Evolutionary conservation across 1,140 invertebrate species (phyloP).

Genomic region (Euwallacea fornicatus): DNA sequence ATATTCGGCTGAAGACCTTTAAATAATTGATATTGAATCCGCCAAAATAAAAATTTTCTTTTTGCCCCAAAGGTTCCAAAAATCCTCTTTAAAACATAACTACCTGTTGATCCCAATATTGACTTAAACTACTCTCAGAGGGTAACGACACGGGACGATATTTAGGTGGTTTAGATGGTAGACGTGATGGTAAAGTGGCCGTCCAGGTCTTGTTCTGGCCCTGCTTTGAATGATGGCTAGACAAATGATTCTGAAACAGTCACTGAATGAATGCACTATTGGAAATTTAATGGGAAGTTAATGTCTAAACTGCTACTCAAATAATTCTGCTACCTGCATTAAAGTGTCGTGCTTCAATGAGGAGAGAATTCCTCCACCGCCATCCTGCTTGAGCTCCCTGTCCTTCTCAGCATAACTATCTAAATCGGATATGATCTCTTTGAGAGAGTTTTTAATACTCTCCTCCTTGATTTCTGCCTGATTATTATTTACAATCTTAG

Average conservation of each 20-base stretch:
- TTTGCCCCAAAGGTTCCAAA: background rate
- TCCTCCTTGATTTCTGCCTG: conserved; percentile 57
- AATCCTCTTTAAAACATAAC: too few species aligned
- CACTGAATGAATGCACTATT: background rate
- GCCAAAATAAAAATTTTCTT: too few species aligned
- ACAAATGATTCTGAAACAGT: conserved; percentile 2
- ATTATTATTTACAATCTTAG: conserved; percentile 1
- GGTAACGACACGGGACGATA: conserved; percentile 41
- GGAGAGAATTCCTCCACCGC: conserved; percentile 8
- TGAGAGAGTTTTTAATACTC: conserved; percentile 60
- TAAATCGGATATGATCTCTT: conserved; percentile 65
- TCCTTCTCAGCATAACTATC: conserved; percentile 58
- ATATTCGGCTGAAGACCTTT: too few species aligned
- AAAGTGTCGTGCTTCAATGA: conserved; percentile 23
- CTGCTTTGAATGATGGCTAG: background rate
- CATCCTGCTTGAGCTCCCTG: conserved; percentile 42
- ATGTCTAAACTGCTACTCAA: background rate
- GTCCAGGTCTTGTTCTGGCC: conserved; percentile 41
- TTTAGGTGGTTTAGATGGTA: conserved; percentile 36
- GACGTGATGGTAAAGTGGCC: conserved; percentile 40
- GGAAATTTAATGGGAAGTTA: background rate
- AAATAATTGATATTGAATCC: too few species aligned
- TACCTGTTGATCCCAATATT: conserved; percentile 2
- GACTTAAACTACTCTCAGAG: conserved; percentile 28
- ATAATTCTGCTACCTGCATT: background rate